Percentiles rank a stretch among this genome's conserved stretches.
These are phyloP conservation scores for Ophiothrix spiculata DNA, from an alignment of 35 echinoderm and acorn worm genomes.

Conservation along the genomic window DNA sequence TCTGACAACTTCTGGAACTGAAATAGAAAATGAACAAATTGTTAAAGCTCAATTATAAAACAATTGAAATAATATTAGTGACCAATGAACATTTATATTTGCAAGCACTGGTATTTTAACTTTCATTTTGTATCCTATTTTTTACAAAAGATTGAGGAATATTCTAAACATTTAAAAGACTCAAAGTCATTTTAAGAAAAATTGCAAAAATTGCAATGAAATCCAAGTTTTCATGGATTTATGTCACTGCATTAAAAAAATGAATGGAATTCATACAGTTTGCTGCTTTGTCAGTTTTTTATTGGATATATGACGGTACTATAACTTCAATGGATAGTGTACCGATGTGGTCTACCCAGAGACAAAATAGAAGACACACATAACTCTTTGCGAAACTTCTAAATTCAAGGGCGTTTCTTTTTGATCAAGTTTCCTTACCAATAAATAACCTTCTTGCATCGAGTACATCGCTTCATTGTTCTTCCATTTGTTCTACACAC, in stretches of 20 bases:
- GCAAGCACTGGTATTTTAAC: not conserved
- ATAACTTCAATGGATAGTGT: not conserved
- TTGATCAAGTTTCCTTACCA: not conserved
- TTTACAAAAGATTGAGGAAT: not conserved
- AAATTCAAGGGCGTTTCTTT: not conserved
- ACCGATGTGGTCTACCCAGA: not conserved
- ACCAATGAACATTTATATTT: no score
- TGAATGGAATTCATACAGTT: not conserved
- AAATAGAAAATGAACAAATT: conserved; percentile 24
- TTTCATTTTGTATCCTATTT: not conserved
- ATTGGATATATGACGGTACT: not conserved
- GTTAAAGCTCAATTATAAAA: not conserved
- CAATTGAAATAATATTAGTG: no score
- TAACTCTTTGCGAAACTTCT: not conserved
- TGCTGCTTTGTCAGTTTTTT: no score
- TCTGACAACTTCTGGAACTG: conserved; percentile 85
- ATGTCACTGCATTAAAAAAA: not conserved
- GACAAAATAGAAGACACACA: not conserved
- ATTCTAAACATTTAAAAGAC: not conserved
- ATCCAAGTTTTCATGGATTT: no score
- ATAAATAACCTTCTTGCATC: not conserved
- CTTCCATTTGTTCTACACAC: not conserved
- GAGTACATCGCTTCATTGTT: not conserved
- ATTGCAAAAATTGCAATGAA: no score
- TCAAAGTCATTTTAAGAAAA: not conserved